phyloP scores from a whole-genome alignment of 2,888 invertebrate genomes.

The Eupithecia abbreviata region DNA sequence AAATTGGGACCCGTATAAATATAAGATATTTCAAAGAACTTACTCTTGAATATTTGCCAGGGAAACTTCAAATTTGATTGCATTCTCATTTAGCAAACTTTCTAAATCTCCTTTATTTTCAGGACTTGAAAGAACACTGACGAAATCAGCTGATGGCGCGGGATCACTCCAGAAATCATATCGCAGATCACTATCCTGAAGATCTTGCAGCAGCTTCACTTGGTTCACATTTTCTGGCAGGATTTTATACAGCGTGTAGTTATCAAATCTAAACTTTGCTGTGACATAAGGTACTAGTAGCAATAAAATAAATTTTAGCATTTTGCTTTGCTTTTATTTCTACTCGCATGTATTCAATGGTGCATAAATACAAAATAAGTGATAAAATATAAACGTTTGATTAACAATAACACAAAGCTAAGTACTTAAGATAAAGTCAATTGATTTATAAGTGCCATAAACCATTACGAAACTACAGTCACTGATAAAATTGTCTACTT shows the following conservation, averaged over 20 bases:
- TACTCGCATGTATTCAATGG: background rate
- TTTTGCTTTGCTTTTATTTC: slow-evolving; percentile 16
- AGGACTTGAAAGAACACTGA: slow-evolving; percentile 69
- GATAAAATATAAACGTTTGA: background rate
- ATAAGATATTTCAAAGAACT: slow-evolving; percentile 43
- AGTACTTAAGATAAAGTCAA: slow-evolving; percentile 3
- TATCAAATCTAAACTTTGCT: slow-evolving; percentile 59
- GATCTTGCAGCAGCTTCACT: slow-evolving; percentile 68
- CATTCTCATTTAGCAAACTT: slow-evolving; percentile 54
- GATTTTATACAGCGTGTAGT: slow-evolving; percentile 78
- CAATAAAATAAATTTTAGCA: slow-evolving; percentile 22
- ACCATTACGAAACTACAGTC: background rate
- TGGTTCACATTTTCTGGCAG: slow-evolving; percentile 71
- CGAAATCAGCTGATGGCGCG: slow-evolving; percentile 52
- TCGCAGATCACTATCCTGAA: slow-evolving; percentile 65
- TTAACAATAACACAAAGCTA: background rate
- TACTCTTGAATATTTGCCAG: slow-evolving; percentile 76
- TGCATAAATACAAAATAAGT: background rate
- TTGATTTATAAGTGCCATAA: background rate
- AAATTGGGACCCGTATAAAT: background rate
- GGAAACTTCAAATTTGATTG: slow-evolving; percentile 65
- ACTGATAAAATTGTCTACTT: background rate
- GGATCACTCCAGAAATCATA: slow-evolving; percentile 71
- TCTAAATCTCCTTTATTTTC: slow-evolving; percentile 57
- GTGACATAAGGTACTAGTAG: slow-evolving; percentile 35